Conservation (phyloP, 2,113 vertebrate genomes). For the Gymnarchus niloticus region DNA sequence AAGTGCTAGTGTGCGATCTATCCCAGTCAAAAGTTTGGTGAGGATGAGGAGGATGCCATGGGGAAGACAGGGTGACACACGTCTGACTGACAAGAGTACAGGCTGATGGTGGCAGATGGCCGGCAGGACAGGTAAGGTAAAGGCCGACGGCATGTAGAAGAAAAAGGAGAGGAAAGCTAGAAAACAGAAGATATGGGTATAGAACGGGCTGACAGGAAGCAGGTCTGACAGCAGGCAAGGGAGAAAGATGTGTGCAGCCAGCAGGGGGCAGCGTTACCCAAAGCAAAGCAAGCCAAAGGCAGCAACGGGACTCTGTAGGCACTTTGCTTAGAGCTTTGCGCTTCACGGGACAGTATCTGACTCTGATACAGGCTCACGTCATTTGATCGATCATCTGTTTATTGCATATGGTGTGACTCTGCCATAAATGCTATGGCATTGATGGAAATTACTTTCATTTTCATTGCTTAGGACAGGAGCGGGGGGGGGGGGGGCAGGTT, state of each 20-base stretch:
- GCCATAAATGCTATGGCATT: not conserved
- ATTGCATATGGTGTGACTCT: not conserved
- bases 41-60: not conserved
- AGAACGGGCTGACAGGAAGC: not conserved
- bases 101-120: not conserved
- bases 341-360: slow-evolving; percentile 11
- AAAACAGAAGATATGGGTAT: not conserved
- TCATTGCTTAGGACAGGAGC: not conserved
- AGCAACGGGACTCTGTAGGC: not conserved
- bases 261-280: not conserved
- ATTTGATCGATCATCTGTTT: too few relatives aligned
- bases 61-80: not conserved
- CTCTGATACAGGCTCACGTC: not conserved
- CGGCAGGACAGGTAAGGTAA: too few relatives aligned
- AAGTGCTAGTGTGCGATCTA: not conserved
- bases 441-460: not conserved
- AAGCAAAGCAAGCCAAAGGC: not conserved
- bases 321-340: not conserved
- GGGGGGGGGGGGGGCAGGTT: not conserved
- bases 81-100: too few relatives aligned
- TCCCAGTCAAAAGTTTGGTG: not conserved
- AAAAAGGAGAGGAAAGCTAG: not conserved
- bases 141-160: not conserved
- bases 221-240: not conserved
- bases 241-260: not conserved